Evolutionary conservation across 2,888 invertebrate species (phyloP).

Genomic region (Serrognathus titanus): DNA sequence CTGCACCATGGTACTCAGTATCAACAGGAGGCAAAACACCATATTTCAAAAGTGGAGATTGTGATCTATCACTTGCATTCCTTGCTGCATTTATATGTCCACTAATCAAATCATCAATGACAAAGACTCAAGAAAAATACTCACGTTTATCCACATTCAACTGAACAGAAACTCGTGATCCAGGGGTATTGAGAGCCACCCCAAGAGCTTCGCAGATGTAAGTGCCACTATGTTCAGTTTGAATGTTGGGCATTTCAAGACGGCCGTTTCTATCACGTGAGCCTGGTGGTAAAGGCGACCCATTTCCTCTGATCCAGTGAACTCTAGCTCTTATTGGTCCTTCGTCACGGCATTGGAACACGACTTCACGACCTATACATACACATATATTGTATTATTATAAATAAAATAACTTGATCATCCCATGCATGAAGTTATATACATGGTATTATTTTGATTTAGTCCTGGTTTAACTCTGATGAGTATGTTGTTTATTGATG

Average conservation of each 20-base stretch:
- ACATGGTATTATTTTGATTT: background rate
- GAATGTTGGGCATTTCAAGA: slow-evolving; percentile 80
- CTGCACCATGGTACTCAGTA: slow-evolving; percentile 58
- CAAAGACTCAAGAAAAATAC: slow-evolving; percentile 40
- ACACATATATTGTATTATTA: background rate
- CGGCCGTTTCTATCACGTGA: slow-evolving; percentile 74
- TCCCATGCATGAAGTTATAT: background rate
- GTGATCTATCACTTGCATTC: slow-evolving; percentile 30
- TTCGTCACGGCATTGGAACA: slow-evolving; percentile 90
- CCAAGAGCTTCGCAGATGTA: slow-evolving; percentile 81
- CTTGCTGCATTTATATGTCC: slow-evolving; percentile 28
- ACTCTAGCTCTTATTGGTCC: slow-evolving; percentile 75
- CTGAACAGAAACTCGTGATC: slow-evolving; percentile 65
- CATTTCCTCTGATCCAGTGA: slow-evolving; percentile 70
- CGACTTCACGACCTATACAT: slow-evolving; percentile 78
- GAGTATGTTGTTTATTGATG: background rate
- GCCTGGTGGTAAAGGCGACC: slow-evolving; percentile 70
- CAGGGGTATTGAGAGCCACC: slow-evolving; percentile 60
- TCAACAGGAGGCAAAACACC: slow-evolving; percentile 58
- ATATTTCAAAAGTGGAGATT: slow-evolving; percentile 50
- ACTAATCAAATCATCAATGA: no score
- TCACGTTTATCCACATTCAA: slow-evolving; percentile 76
- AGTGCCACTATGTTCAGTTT: slow-evolving; percentile 70
- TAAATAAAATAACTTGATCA: background rate
- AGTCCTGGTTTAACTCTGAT: background rate